Base-by-base conservation (phyloP, 2,888 invertebrate genomes). In the Congeria kusceri region DNA sequence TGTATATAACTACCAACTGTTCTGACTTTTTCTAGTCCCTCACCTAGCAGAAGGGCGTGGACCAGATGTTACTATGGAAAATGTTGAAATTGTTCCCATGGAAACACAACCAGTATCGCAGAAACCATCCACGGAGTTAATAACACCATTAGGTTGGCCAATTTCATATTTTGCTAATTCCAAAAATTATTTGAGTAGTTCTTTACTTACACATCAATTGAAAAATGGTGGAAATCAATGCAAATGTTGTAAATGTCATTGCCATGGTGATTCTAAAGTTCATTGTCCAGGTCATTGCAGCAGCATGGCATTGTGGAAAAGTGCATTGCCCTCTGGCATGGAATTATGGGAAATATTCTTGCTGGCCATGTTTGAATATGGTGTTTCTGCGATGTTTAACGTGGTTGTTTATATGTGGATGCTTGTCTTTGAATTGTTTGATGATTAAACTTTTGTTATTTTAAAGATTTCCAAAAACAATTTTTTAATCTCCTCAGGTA, bases 81-180 rank as follows among this genome's bases (percentile, higher is more conserved):
- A 80, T 39, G 75, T 85, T 56, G 80, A 85, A 78, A 83, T 83
- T 70, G 80, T 86, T 62, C 76, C 71, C 67, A 77, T 74, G 68
- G 83, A 81, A 73, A 84, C 72, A 49, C 75, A 82, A 80, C 85
- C 82, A 78, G 81, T 82, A 62, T 76, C 83, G 68, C 85, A 86
- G 80, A 86, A 86, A 79, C 82, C 83, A 73, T 69, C 86, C 39
- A 76, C 83, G 63, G 86, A 87, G 75, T 78, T 78, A 77, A 75
- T 85, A 53, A 80, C 86, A 73, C 76, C 87, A 66, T 73, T 88
- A 90, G 90, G 89, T 89, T 87, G 89, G 89, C 86, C 71, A 58
- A 47, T 80, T 74, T 77, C n/a, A 72, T 69, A 69, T 62, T 58
- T 80, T 53, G 53, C 20, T 25, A 20, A 25, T 9, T 20, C 53